A percentile compares a stretch with the other conserved stretches of the same genome.
Evolutionary conservation across 2,113 vertebrate species (phyloP).

Genomic region (Scomber colias): DNA sequence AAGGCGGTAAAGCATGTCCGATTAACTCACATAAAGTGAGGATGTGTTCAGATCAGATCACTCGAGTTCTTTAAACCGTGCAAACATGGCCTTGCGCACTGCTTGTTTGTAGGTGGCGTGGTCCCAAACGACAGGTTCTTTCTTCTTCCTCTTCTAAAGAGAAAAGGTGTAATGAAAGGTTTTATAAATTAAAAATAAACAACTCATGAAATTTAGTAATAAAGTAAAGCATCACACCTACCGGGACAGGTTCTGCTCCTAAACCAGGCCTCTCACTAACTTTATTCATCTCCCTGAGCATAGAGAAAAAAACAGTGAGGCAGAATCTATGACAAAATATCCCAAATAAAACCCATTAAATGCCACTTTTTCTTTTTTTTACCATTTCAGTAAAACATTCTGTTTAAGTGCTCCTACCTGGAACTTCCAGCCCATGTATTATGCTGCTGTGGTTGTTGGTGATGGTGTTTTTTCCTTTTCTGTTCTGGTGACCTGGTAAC

Average conservation of each 20-base stretch:
- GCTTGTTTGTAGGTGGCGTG: slow-evolving; percentile 93
- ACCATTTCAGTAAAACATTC: background rate
- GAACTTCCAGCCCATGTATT: slow-evolving; percentile 81
- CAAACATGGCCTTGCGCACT: slow-evolving; percentile 97
- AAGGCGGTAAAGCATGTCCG: slow-evolving; percentile 3
- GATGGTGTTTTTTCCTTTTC: slow-evolving; percentile 82
- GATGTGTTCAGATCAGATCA: slow-evolving; percentile 76
- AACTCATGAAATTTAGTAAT: background rate
- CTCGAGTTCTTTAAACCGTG: slow-evolving; percentile 96
- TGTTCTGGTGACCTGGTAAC: slow-evolving; percentile 75
- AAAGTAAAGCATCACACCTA: slow-evolving; percentile 38
- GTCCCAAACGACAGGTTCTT: slow-evolving; percentile 86
- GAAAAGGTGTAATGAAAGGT: background rate
- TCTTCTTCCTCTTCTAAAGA: slow-evolving; percentile 87
- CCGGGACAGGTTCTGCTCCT: slow-evolving; percentile 78
- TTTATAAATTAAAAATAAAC: background rate
- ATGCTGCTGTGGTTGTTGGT: slow-evolving; percentile 70
- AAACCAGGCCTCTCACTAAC: slow-evolving; percentile 83
- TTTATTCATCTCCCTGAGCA: slow-evolving; percentile 77
- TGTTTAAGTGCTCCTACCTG: slow-evolving; percentile 62
- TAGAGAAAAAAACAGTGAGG: background rate
- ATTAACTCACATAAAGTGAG: slow-evolving; percentile 29
- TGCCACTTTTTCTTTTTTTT: background rate
- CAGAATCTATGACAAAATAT: background rate
- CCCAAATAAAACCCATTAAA: background rate